A percentile compares a stretch with the other conserved stretches of the same genome.
phyloP scores from a whole-genome alignment of 2,113 vertebrate genomes.

The Cebidichthys violaceus region DNA sequence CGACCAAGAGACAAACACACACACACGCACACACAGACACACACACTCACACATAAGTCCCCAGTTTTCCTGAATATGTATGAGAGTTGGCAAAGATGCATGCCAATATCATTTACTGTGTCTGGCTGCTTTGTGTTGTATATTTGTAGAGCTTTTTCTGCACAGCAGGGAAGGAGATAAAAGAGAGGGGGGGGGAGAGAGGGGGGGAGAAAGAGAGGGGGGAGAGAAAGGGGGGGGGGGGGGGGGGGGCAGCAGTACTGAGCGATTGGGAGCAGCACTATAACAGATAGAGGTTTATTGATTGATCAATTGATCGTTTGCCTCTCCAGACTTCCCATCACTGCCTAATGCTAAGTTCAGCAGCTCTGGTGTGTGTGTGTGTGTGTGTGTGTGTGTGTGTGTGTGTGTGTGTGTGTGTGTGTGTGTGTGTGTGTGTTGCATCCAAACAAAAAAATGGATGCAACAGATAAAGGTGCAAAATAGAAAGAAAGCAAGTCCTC shows the following conservation, averaged over 20 bases:
- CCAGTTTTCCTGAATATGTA: slow-evolving; percentile 59
- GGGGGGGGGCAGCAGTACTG: slow-evolving; percentile 2
- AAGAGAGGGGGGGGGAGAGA: background rate
- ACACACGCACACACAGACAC: slow-evolving; percentile 27
- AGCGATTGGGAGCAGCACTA: slow-evolving; percentile 66
- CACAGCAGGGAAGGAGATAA: slow-evolving; percentile 14
- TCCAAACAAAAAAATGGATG: background rate
- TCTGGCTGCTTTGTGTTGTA: slow-evolving; percentile 39
- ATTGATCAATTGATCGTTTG: slow-evolving; percentile 72
- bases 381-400: no score
- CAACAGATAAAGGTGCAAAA: background rate
- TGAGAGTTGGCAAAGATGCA: slow-evolving; percentile 45
- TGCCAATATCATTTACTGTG: slow-evolving; percentile 56
- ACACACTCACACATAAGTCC: slow-evolving; percentile 28
- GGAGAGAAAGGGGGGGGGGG: background rate
- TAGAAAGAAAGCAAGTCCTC: background rate
- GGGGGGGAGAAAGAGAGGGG: background rate
- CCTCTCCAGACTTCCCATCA: slow-evolving; percentile 64
- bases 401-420: no score
- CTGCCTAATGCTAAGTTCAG: slow-evolving; percentile 67
- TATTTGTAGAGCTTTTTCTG: slow-evolving; percentile 36
- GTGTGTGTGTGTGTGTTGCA: background rate
- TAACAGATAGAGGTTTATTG: slow-evolving; percentile 74
- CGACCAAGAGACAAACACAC: slow-evolving; percentile 28
- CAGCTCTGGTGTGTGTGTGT: slow-evolving; percentile 50